Conservation (phyloP, 1,140 invertebrate genomes). For the Drosophila pruinosa region DNA sequence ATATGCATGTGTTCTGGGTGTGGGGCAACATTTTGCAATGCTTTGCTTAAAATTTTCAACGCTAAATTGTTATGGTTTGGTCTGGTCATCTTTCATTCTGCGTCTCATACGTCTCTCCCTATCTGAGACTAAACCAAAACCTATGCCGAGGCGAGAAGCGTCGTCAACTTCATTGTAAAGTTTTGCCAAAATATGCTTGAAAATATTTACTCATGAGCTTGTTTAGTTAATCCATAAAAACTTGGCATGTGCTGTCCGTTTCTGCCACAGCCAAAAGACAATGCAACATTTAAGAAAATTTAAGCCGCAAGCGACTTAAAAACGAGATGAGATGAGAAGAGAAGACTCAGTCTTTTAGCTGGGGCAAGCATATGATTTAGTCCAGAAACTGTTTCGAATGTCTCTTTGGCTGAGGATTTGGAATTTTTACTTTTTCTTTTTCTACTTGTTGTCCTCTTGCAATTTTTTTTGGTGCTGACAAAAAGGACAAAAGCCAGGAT, state of each 20-base stretch:
- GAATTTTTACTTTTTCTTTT: conserved; percentile 33
- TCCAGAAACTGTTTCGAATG: conserved; percentile 11
- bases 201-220: conserved; percentile 78
- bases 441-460: conserved; percentile 26
- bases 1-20: not conserved
- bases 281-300: conserved; percentile 78
- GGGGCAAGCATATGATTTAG: conserved; percentile 63
- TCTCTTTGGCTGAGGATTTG: conserved; percentile 62
- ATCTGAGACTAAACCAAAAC: not conserved
- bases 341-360: conserved; percentile 32
- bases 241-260: conserved; percentile 48
- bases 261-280: conserved; percentile 45
- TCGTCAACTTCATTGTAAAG: conserved; percentile 59
- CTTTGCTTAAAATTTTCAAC: conserved; percentile 74
- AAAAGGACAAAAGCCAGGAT: conserved; percentile 42
- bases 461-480: conserved; percentile 25
- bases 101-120: not conserved
- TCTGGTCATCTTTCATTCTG: conserved; percentile 4
- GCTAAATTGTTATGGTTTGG: conserved; percentile 72
- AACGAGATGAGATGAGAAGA: conserved; percentile 51
- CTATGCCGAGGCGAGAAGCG: conserved; percentile 11
- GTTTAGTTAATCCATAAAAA: conserved; percentile 81
- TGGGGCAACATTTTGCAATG: conserved; percentile 59
- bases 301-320: conserved; percentile 77
- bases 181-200: conserved; percentile 70